phyloP scores from a whole-genome alignment of 1,140 invertebrate species.

The Anastrepha ludens region DNA sequence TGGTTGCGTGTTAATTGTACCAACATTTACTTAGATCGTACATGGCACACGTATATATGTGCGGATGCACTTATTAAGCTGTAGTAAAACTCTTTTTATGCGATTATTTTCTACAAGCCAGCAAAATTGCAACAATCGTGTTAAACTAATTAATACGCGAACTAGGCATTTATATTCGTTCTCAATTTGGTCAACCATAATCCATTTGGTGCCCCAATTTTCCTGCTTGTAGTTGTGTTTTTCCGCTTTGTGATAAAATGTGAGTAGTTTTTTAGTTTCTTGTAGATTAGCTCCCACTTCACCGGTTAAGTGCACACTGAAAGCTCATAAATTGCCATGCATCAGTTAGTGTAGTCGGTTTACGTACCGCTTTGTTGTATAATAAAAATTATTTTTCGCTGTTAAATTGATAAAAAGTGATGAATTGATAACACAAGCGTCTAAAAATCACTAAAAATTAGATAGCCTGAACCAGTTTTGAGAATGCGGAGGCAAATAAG shows the following conservation, averaged over 20 bases:
- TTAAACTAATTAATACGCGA: slow-evolving; percentile 24
- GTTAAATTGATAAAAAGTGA: not conserved
- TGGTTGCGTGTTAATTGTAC: not conserved
- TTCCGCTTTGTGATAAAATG: not conserved
- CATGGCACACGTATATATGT: not conserved
- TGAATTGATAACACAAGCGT: not conserved
- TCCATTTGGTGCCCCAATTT: slow-evolving; percentile 10
- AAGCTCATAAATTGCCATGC: not conserved
- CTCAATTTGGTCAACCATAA: not conserved
- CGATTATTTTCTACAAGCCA: not conserved
- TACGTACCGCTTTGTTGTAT: not conserved
- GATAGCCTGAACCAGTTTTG: not conserved
- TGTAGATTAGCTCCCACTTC: not conserved
- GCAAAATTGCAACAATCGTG: not conserved
- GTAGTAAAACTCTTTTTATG: not conserved
- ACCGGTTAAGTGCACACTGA: not conserved
- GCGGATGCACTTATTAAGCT: not conserved
- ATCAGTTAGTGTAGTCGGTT: not conserved
- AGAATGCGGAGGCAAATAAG: not conserved
- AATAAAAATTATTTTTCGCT: not conserved
- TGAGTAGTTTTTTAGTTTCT: not conserved
- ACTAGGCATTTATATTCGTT: not conserved
- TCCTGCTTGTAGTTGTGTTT: not conserved
- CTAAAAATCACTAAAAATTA: not conserved
- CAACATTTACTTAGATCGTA: not conserved